phyloP scores from a whole-genome alignment of 2,888 invertebrate species.

The Torymus tubicola region DNA sequence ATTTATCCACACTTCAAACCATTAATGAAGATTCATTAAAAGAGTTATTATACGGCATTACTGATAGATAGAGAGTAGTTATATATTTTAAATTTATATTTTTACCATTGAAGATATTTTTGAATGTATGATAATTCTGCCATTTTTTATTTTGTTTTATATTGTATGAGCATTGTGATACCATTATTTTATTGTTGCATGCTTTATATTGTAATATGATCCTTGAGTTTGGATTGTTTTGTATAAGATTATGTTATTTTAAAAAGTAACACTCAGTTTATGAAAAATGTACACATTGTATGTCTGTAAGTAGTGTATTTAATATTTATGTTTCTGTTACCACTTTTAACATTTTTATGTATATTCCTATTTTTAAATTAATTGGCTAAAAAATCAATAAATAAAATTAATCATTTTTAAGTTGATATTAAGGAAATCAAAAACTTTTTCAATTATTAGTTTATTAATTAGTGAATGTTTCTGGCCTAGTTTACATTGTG shows the following conservation, averaged over 20 bases:
- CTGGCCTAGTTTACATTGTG: too few species aligned
- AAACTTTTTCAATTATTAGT: too few species aligned
- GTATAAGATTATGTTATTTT: neutral
- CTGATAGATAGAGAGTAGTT: slow-evolving; percentile 60
- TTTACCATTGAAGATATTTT: slow-evolving; percentile 3
- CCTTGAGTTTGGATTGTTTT: slow-evolving; percentile 33
- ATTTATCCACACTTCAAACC: slow-evolving; percentile 71
- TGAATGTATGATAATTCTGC: slow-evolving; percentile 29
- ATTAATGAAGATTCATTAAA: slow-evolving; percentile 78
- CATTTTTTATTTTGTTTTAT: slow-evolving; percentile 18
- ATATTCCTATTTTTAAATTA: too few species aligned
- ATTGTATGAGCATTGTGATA: slow-evolving; percentile 22
- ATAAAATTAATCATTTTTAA: too few species aligned
- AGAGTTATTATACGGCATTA: slow-evolving; percentile 75
- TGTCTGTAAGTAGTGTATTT: neutral
- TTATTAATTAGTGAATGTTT: too few species aligned
- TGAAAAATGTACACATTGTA: slow-evolving; percentile 7
- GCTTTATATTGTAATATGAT: neutral
- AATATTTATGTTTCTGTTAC: neutral
- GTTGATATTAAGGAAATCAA: too few species aligned
- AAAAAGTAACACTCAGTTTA: neutral
- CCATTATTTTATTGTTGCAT: slow-evolving; percentile 17
- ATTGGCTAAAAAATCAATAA: too few species aligned
- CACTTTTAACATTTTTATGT: too few species aligned
- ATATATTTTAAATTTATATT: neutral